Base-by-base conservation (phyloP, 2,888 invertebrate genomes). In the Plagiodera versicolora region DNA sequence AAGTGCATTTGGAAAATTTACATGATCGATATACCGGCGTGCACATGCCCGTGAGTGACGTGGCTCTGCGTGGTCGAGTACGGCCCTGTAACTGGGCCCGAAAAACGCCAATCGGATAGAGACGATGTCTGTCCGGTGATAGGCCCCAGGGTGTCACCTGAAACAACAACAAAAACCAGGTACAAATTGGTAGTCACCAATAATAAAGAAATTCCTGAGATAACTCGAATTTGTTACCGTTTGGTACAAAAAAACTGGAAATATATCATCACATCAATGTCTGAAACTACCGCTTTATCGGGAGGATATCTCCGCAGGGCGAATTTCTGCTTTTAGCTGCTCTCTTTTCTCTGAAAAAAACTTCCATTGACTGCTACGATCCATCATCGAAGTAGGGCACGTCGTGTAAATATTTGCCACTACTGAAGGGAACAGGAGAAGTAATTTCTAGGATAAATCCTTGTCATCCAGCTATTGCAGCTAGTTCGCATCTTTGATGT, bases 1-100 rank as follows among this genome's bases (percentile, higher is more conserved):
- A 56, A 52, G 63, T 67, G 64, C 67, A 45, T 73, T 14, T n/a
- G 55, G 70, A 71, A 67, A 72, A 78, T 78, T 79, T 79, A 79
- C 79, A 79, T 79, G 79, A 74, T 72, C 74, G 71, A 70, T 78
- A 78, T 80, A 80, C 79, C 79, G 78, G 79, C 79, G 79, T 78
- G 77, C 79, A 80, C 79, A 80, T 79, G 65, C 69, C 75, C 72
- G 66, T 67, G 65, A 65, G 71, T 64, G 58, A 68, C 63, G 64
- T 67, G 64, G 62, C 65, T 70, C 67, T 65, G 66, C 63, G 70
- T 60, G 53, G 32, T 17, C 35, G 53, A 44, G 44, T 53, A 17
- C 5, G 49, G 14, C 10, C 17, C 28, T n/a, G 1, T 9, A 18
- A 10, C 14, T 39, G 56, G 55, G 30, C 60, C 49, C 49, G 53